phyloP scores from a whole-genome alignment of 2,888 invertebrate genomes.

The Platycnemis pennipes region DNA sequence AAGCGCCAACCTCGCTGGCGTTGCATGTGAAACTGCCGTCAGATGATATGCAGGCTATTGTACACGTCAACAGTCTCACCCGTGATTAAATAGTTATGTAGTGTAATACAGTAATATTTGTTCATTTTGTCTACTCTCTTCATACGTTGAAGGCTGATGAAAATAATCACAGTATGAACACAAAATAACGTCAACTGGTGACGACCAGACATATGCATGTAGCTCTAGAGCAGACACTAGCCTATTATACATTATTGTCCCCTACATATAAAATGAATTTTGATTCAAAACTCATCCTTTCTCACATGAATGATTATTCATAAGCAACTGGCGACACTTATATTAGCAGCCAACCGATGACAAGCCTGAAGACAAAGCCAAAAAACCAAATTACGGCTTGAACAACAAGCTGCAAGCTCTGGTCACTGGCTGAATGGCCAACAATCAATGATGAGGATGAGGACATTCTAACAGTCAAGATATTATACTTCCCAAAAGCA shows the following conservation, averaged over 20 bases:
- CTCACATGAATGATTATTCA: too few species aligned
- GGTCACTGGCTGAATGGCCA: too few species aligned
- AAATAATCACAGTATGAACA: neutral
- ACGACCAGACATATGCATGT: neutral
- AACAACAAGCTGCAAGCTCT: too few species aligned
- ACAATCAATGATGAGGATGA: too few species aligned
- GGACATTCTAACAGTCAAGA: neutral
- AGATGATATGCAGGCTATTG: neutral
- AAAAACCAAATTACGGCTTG: too few species aligned
- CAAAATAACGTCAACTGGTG: neutral
- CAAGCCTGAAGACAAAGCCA: too few species aligned
- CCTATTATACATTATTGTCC: too few species aligned
- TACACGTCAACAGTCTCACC: neutral
- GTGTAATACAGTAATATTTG: neutral
- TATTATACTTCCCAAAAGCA: neutral
- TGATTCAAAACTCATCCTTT: too few species aligned
- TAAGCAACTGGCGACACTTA: too few species aligned
- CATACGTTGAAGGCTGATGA: neutral
- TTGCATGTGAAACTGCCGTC: neutral
- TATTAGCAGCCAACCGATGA: too few species aligned
- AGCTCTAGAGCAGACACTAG: neutral
- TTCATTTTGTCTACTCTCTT: neutral
- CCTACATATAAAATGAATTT: too few species aligned
- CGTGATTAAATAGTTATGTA: neutral
- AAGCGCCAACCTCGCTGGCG: neutral